A percentile compares a stretch with the other conserved stretches of the same genome.
Conservation (phyloP, 2,888 invertebrate genomes). For the Acanthacorydalis orientalis region DNA sequence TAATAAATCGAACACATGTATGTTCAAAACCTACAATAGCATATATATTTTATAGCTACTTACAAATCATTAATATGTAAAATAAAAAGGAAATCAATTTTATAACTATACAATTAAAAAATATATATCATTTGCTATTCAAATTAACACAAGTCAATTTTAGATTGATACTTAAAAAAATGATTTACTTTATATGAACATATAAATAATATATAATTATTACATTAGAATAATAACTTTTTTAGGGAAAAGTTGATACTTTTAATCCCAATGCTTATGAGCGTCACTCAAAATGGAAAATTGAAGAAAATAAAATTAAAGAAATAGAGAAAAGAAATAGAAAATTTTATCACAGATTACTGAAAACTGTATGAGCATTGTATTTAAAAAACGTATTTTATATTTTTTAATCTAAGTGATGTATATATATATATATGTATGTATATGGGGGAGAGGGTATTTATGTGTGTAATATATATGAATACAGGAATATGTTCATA, state of each 20-base stretch:
- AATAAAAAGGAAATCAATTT: no score
- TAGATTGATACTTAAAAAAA: no score
- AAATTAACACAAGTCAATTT: no score
- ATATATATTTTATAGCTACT: conserved; percentile 3
- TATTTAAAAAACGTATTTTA: background rate
- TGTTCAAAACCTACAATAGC: background rate
- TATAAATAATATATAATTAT: background rate
- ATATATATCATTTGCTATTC: no score
- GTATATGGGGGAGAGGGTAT: no score
- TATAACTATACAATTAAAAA: no score
- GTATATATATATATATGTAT: no score
- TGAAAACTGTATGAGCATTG: conserved; percentile 8
- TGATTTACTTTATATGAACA: background rate
- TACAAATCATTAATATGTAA: no score
- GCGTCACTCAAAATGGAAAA: conserved; percentile 15
- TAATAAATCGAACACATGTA: conserved; percentile 39
- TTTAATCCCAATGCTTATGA: conserved; percentile 18
- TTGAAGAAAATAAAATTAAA: conserved; percentile 14
- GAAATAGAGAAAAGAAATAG: conserved; percentile 16
- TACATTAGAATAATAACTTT: conserved; percentile 2
- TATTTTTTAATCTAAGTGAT: background rate
- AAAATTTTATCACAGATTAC: conserved; percentile 13
- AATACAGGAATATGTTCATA: no score
- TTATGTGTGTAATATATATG: no score
- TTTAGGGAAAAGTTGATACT: conserved; percentile 17